Evolutionary conservation across 2,888 invertebrate species (phyloP), one percentile per base, ranked within the genome.

Genomic region (Agriopis marginaria): DNA sequence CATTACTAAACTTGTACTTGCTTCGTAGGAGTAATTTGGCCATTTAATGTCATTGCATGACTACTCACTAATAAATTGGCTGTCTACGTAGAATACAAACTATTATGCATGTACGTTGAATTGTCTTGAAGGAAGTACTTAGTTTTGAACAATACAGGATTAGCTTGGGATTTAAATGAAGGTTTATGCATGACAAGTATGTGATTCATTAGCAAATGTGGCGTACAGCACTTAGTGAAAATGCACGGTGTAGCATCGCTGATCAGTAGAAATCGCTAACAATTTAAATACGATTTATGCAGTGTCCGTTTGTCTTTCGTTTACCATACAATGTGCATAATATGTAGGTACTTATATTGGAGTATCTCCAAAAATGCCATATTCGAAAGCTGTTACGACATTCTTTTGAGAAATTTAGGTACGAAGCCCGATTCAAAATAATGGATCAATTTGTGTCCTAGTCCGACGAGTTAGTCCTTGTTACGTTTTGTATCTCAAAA

Each of bases 211-310:
- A 73, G 77, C 40, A 51, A 51, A 50, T 23, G 47, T 12, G 39
- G 11, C 63, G 10, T 53, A 47, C 40, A 56, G 63, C 83, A 81
- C 80, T 81, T 84, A 89, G 91, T 90, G 89, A 89, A 92, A 92
- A 86, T 88, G 80, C 75, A 76, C 77, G 77, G 72, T 77, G 78
- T 77, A 81, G 92, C 88, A 90, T 91, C 83, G 79, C 78, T 87
- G 89, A 92, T 88, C 80, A 92, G 92, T 92, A 93, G 93, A 93
- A 93, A 93, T 89, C 91, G 84, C 55, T 80, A 80, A 83, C 80
- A 83, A 84, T 90, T 88, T 87, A 84, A 88, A 90, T 91, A 87
- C 87, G 84, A 83, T 88, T 83, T 86, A 88, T 87, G 86, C 85
- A 68, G 80, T 74, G 80, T 79, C 77, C 82, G 83, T 82, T 76